Evolutionary conservation across 1,140 invertebrate species (phyloP).

Genomic region (Argopecten irradians): DNA sequence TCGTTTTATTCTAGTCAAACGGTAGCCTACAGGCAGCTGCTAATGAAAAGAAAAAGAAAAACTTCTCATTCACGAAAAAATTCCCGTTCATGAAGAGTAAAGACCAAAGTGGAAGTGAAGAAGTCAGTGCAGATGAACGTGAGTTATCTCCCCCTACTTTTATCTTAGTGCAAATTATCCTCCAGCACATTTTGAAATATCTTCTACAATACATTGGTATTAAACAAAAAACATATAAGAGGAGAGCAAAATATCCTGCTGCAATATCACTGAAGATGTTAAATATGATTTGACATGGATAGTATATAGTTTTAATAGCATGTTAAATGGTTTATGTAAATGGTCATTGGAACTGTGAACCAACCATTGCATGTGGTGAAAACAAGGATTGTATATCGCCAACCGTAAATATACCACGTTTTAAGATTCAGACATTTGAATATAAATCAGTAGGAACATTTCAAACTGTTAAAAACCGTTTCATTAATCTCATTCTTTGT

Average conservation of each 20-base stretch:
- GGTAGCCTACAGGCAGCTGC: slow-evolving; percentile 59
- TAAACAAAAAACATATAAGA: too few relatives aligned
- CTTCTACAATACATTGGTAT: too few relatives aligned
- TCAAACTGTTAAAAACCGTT: too few relatives aligned
- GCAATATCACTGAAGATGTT: too few relatives aligned
- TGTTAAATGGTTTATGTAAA: background rate
- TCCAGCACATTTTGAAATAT: background rate
- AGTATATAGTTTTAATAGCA: background rate
- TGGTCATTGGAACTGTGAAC: background rate
- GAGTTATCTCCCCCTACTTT: slow-evolving; percentile 80
- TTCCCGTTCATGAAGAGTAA: slow-evolving; percentile 99
- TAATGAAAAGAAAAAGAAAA: slow-evolving; percentile 86
- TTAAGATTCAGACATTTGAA: too few relatives aligned
- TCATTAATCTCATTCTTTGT: too few relatives aligned
- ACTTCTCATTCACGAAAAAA: slow-evolving; percentile 97
- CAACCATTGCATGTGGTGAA: background rate
- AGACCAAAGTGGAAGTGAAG: slow-evolving; percentile 92
- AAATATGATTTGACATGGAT: too few relatives aligned
- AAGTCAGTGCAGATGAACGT: slow-evolving; percentile 98
- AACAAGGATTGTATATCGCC: too few relatives aligned
- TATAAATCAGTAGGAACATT: too few relatives aligned
- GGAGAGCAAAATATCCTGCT: too few relatives aligned
- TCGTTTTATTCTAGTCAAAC: background rate
- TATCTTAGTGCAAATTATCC: background rate
- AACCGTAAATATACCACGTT: too few relatives aligned